A percentile compares a stretch with the other conserved stretches of the same genome.
Conservation (phyloP, 2,113 vertebrate genomes). For the Coptodon bakossiorum region DNA sequence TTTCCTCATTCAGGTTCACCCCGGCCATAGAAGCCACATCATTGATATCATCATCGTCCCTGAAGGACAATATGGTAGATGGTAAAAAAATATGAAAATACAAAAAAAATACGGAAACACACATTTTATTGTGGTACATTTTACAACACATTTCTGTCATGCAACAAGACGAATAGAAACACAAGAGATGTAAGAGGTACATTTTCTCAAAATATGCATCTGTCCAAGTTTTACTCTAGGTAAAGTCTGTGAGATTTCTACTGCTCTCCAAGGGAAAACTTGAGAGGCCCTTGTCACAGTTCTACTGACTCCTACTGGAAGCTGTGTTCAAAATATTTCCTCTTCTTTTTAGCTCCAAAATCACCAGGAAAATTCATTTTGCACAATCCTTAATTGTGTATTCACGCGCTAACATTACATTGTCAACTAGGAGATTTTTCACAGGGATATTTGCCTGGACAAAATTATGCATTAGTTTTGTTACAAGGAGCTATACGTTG, state of each 20-base stretch:
- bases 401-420: neutral
- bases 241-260: neutral
- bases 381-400: neutral
- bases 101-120: neutral
- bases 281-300: neutral
- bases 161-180: neutral
- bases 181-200: fast-evolving
- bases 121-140: neutral
- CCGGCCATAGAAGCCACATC: constrained; percentile 86
- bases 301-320: neutral
- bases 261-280: neutral
- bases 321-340: neutral
- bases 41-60: constrained; percentile 86
- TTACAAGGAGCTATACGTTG: neutral
- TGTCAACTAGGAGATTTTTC: neutral
- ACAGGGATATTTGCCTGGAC: constrained; percentile 14
- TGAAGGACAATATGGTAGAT: constrained; percentile 26
- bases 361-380: neutral
- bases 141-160: neutral
- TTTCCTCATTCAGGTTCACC: constrained; percentile 84
- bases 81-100: neutral
- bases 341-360: neutral
- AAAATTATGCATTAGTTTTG: constrained; percentile 8
- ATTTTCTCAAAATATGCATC: neutral
- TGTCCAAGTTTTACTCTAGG: neutral